Base-by-base conservation (phyloP, 2,113 vertebrate genomes). In the Colistium nudipinnis region DNA sequence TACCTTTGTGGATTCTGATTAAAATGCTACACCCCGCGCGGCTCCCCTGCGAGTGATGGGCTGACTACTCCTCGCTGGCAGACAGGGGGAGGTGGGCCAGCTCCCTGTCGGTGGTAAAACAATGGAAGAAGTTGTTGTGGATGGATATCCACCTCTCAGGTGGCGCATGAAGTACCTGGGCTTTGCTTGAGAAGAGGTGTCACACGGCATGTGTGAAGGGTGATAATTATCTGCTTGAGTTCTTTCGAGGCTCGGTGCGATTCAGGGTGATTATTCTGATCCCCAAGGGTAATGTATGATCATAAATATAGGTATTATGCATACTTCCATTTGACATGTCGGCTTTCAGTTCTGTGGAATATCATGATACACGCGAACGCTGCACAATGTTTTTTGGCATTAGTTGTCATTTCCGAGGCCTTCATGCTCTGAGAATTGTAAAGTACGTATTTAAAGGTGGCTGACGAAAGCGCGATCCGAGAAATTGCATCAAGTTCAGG, bases 141-240 rank as follows among this genome's bases (percentile, higher is more conserved):
- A 80, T 63, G 45, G 54, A 55, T 55, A 55, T 84, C 62, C 57
- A n/a, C 51, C 62, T 60, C 68, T 72, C 54, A 36, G 59, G 30
- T 70, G 78, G 53, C 74, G 35, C 36, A 30, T 48, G 38, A 49
- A 56, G 59, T 63, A 69, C 64, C 54, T 54, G 45, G 70, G 47
- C 41, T 76, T 25, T n/a, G 51, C 62, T 65, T 44, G 66, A 69
- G 68, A 53, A 44, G 65, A 73, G 48, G 71, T 88, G 89, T 83
- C 74, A 82, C 65, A 35, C 19, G 1, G 70, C 55, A 33, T 48
- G 66, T 45, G 47, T 80, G 81, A 83, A 84, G 81, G 76, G 71
- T 87, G 74, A 89, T 89, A 88, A 90, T 90, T 86, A 84, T 86
- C 88, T 80, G 86, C 84, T 86, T 63, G 72, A 80, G 74, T 86